Evolutionary conservation across 2,888 invertebrate genomes (phyloP), one percentile per base, ranked within the genome.

Genomic region (Philereme vetulata): DNA sequence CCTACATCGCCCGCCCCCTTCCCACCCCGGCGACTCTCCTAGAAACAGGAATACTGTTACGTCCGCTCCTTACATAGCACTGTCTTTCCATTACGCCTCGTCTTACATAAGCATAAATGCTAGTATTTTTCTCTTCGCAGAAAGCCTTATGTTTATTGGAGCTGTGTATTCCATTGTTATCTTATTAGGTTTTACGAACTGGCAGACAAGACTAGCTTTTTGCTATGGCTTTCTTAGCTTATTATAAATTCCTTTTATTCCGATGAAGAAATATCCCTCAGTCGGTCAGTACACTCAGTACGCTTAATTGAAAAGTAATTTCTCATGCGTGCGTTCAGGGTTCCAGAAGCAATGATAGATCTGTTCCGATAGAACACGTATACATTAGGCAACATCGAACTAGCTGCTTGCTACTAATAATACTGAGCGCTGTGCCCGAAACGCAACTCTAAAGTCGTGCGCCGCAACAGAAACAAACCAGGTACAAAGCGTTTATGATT

Each of bases 391-490:
- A 80, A 82, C 72, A 65, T 72, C 36, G 45, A 51, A 65, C 71
- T 66, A 76, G 72, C 80, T 79, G 65, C 72, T 67, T 81, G 80
- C 80, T 81, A 84, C 72, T 79, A 74, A 71, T 73, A 72, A 80
- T 70, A 76, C 75, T 82, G 81, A 82, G 82, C 79, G 80, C 77
- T 81, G 72, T 77, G 80, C 74, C 72, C 68, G 72, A 76, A 76
- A 72, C 75, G 70, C 71, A 76, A 74, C 76, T 72, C 72, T 75
- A 81, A 82, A 81, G 80, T 77, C 77, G 77, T 76, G 78, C 80
- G 76, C 81, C 80, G 76, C 81, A 85, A 83, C 82, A 85, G 91
- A 91, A 90, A 90, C 89, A 89, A 90, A 91, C 90, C 91, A 91
- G 91, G 89, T 88, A 85, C 83, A 78, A 77, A 77, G 78, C 76